Conservation (phyloP, 2,797 vertebrate species). For the Loris lydekkerianus region DNA sequence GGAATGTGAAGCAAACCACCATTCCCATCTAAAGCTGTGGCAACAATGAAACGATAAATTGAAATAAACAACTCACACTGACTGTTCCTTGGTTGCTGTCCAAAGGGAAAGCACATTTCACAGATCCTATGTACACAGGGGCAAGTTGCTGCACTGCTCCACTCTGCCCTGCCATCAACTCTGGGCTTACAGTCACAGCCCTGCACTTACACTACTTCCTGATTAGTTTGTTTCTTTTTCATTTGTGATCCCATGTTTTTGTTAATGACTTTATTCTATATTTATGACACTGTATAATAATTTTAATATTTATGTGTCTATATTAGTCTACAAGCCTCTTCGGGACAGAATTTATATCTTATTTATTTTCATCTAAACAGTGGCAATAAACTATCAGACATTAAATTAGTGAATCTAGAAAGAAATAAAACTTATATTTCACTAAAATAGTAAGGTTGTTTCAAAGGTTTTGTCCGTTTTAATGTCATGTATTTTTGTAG, state of each 20-base stretch:
- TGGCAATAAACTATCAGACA: neutral
- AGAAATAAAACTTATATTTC: neutral
- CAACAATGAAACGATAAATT: neutral
- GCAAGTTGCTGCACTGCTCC: neutral
- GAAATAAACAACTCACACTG: constrained; percentile 21
- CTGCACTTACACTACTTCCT: neutral
- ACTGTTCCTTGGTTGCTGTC: neutral
- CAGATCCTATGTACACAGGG: neutral
- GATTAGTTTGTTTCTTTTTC: neutral
- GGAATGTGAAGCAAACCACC: neutral
- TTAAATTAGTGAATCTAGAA: neutral
- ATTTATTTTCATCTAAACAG: neutral
- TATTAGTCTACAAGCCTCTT: neutral
- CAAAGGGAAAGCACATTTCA: neutral
- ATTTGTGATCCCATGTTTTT: neutral
- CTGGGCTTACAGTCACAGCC: neutral
- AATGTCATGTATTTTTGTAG: too few species aligned
- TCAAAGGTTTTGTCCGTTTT: too few species aligned
- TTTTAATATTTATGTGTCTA: neutral
- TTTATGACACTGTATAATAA: neutral
- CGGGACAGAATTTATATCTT: neutral
- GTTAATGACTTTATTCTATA: neutral
- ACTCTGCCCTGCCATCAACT: neutral
- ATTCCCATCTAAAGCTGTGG: neutral
- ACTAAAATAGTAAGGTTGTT: neutral